Evolutionary conservation across 2,888 invertebrate species (phyloP).

Genomic region (Pocota personata): DNA sequence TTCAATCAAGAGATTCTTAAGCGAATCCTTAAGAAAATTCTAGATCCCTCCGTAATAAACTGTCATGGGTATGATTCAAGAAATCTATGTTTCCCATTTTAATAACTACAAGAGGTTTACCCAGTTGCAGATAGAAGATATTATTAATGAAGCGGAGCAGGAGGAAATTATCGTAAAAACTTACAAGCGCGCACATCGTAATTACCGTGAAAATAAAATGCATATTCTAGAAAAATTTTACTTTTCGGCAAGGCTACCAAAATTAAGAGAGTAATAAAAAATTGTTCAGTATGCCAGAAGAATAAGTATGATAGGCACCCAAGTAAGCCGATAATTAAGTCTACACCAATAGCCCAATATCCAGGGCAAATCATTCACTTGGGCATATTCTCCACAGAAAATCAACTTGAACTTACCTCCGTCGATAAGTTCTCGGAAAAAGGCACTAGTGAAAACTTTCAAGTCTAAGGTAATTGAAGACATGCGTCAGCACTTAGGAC

Average conservation of each 20-base stretch:
- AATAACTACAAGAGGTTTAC: neutral
- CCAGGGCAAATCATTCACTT: neutral
- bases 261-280: neutral
- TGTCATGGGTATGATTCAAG: neutral
- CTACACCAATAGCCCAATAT: neutral
- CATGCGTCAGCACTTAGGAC: neutral
- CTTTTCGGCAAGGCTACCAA: neutral
- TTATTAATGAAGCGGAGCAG: neutral
- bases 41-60: neutral
- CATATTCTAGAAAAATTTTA: neutral
- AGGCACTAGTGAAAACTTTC: neutral
- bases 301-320: no score
- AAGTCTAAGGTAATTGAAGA: neutral
- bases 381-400: neutral
- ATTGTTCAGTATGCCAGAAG: neutral
- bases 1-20: neutral
- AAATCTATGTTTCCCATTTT: neutral
- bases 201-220: neutral
- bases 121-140: neutral
- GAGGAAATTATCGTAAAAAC: neutral
- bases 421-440: neutral
- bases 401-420: neutral
- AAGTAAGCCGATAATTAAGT: neutral
- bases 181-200: neutral
- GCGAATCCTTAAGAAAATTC: neutral